Base-by-base conservation (phyloP, 1,140 invertebrate species). In the Pseudomyrmex cubaensis region DNA sequence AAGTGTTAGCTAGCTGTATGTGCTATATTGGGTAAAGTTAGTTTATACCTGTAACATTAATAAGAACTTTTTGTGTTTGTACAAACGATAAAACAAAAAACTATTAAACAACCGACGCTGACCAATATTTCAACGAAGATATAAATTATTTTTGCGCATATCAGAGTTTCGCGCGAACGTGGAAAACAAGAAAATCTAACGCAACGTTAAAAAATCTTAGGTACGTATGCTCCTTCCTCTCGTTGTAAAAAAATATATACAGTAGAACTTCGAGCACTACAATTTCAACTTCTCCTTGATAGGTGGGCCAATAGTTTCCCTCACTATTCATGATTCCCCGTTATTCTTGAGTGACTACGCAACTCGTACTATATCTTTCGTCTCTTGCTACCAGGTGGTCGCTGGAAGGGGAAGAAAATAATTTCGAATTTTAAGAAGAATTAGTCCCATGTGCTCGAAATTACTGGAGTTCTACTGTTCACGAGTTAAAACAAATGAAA, bases 41-140 rank as follows among this genome's bases (percentile, higher is more conserved):
- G 35, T 44, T 76, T 67, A 35, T 52, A 56, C 17, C 5, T 35
- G 35, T 35, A 35, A 35, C 5, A 35, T 5, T 35, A 35, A 12
- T 77, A 77, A 77, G 50, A 54, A 56, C 25, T 77, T 77, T 77
- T 48, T 25, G 74, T 77, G 25, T 67, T 20, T 77, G 67, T 9
- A 52, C 12, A 13, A 52, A 66, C 74, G 50, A 25, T 77, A 56
- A 77, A 63, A 77, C 62, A 48, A 67, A 77, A 67, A 62, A 67
- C 12, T 64, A 25, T 25, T 25, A 63, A 77, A 56, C 74, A 77
- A 77, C 74, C 17, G 62, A 67, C 74, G 62, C 74, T 67, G 74
- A 77, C 74, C 74, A 77, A 77, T 76, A 13, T 54, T 66, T 77
- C 62, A 67, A 67, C 74, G 62, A 67, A 48, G 25, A 67, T 61